A percentile compares a stretch with the other conserved stretches of the same genome.
Conservation (phyloP, 2,797 vertebrate genomes). For the Cheirogaleus major region DNA sequence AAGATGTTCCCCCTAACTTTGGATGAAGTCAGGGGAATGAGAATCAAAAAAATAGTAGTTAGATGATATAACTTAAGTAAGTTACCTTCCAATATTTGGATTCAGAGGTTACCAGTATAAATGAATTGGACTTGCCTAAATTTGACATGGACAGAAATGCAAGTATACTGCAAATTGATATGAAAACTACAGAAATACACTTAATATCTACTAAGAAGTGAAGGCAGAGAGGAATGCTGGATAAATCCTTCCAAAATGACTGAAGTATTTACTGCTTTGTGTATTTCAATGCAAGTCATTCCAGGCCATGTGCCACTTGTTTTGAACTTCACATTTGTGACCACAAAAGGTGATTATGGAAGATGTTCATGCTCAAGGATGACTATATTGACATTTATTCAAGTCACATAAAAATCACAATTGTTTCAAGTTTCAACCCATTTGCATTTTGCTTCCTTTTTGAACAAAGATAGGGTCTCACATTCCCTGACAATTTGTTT, state of each 20-base stretch:
- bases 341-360: conserved; percentile 4
- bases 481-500: conserved; percentile 35
- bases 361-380: background rate
- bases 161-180: background rate
- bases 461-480: background rate
- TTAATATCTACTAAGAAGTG: background rate
- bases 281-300: background rate
- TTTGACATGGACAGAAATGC: background rate
- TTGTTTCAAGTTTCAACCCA: background rate
- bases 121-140: background rate
- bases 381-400: conserved; percentile 34
- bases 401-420: background rate
- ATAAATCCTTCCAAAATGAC: background rate
- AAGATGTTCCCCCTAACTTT: background rate
- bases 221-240: background rate
- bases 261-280: background rate
- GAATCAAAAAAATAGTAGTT: background rate
- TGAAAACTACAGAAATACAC: background rate
- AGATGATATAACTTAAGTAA: background rate
- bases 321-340: background rate
- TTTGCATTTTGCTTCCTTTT: conserved; percentile 32
- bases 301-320: background rate
- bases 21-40: background rate
- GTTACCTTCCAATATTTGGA: background rate
- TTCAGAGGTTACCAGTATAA: background rate